These are phyloP conservation scores for Drosophila anomelani DNA, from an alignment of 2,888 invertebrate species.

Conservation along the genomic window DNA sequence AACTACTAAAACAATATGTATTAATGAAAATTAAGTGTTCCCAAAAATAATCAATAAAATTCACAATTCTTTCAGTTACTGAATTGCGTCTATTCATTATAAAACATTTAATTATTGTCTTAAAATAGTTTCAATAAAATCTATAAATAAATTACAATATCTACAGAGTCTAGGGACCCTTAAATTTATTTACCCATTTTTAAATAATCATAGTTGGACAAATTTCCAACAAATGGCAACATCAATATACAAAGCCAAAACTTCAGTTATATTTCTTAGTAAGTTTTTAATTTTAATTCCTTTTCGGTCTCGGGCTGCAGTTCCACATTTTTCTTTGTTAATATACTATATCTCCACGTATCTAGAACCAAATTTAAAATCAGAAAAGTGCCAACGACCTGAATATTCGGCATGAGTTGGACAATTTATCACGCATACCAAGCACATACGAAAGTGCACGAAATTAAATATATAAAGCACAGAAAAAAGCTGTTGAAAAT, in stretches of 20 bases:
- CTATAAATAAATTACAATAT: too few species aligned
- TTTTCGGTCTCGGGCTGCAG: not conserved
- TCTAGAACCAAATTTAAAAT: not conserved
- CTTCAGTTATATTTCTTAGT: not conserved
- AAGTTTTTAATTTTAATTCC: not conserved
- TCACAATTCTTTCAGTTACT: too few species aligned
- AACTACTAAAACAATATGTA: too few species aligned
- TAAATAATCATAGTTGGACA: too few species aligned
- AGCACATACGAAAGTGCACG: not conserved
- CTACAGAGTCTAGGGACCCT: too few species aligned
- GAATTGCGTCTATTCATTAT: too few species aligned
- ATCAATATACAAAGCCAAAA: not conserved
- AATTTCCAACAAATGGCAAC: not conserved
- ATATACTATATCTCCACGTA: not conserved
- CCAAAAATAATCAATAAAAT: too few species aligned
- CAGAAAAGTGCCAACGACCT: slow-evolving; percentile 4
- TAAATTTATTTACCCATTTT: too few species aligned
- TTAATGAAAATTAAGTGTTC: too few species aligned
- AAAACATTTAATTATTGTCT: too few species aligned
- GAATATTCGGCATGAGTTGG: slow-evolving; percentile 1
- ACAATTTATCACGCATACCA: slow-evolving; percentile 1
- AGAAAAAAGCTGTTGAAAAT: not conserved
- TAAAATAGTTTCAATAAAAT: too few species aligned
- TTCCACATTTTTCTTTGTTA: not conserved
- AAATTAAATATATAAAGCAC: not conserved